These are phyloP conservation scores for Microplitis deprimator DNA, from an alignment of 2,888 invertebrate genomes.

Conservation along the genomic window DNA sequence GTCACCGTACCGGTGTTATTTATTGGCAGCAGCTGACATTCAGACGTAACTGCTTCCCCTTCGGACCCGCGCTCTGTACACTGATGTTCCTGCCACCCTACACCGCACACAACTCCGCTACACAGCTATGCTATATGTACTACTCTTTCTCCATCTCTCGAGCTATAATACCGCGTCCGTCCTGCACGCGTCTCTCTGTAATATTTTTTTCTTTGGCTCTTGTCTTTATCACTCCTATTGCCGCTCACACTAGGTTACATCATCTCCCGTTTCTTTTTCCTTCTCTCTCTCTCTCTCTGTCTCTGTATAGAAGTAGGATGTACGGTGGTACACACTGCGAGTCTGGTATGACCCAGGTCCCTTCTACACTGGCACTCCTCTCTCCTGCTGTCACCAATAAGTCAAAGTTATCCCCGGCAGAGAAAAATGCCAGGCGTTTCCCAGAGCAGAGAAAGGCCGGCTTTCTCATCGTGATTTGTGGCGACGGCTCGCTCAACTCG, in stretches of 20 bases:
- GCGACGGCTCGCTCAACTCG: slow-evolving; percentile 70
- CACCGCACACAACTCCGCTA: slow-evolving; percentile 37
- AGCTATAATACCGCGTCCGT: slow-evolving; percentile 53
- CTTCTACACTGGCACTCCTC: slow-evolving; percentile 42
- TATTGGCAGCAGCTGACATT: slow-evolving; percentile 69
- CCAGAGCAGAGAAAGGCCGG: slow-evolving; percentile 70
- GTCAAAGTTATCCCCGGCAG: slow-evolving; percentile 71
- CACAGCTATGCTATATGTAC: slow-evolving; percentile 8
- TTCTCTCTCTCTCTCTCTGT: slow-evolving; percentile 47
- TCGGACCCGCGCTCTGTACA: slow-evolving; percentile 17
- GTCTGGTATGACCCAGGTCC: not conserved
- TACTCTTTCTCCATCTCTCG: slow-evolving; percentile 32
- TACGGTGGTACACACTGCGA: slow-evolving; percentile 38
- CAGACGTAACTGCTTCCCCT: slow-evolving; percentile 51
- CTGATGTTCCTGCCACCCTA: not conserved
- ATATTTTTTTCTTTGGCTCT: slow-evolving; percentile 35
- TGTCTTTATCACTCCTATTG: slow-evolving; percentile 36
- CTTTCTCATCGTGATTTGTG: slow-evolving; percentile 70
- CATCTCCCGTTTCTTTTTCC: slow-evolving; percentile 11
- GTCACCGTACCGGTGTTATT: slow-evolving; percentile 65
- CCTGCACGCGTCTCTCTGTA: slow-evolving; percentile 51
- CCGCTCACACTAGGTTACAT: slow-evolving; percentile 26
- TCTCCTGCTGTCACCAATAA: slow-evolving; percentile 68
- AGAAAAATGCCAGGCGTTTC: slow-evolving; percentile 72
- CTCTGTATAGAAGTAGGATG: slow-evolving; percentile 46